Base-by-base conservation (phyloP, 2,888 invertebrate genomes). In the Chrysomela aeneicollis region DNA sequence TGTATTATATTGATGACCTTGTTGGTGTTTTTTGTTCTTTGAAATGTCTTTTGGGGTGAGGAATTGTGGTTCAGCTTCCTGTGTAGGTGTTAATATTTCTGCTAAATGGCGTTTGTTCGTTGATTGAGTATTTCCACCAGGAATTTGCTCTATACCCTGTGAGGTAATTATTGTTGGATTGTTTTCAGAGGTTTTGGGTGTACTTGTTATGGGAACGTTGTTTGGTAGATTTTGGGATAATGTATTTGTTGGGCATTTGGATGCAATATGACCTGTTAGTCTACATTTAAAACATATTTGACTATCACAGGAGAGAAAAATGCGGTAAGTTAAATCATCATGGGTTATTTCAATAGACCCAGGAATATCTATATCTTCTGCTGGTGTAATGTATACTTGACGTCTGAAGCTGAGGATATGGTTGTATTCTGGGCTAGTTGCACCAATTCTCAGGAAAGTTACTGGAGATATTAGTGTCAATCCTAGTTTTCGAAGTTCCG, bases 321-420 rank as follows among this genome's bases (percentile, higher is more conserved):
- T 64, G 17, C 67, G 50, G 32, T 72, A 66, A 35, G 57, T 59
- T 1, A 53, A 69, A 12, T 67, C 58, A 19, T 70, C 68, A 19
- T 66, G 49, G 0, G 30, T 53, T 17, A 73, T 54, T 52, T 66
- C 37, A 47, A 60, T 18, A 3, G 68, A 67, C 26, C 61, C 57
- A n/a, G 60, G 57, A 6, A 62, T 22, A 26, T 61, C 17, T 32
- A 18, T 10, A 17, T 55, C 35, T 32, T 60, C 55, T 54, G 61
- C 58, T n/a, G 61, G 58, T 35, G 62, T 42, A 8, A 71, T 64
- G 26, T 63, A 73, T 0, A 70, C 63, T 63, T 75, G 72, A 50
- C 72, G 61, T 57, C 70, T 58, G 51, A 74, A 73, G 51, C 75
- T 76, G 6, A 71, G 52, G 26, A 75, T 67, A 58, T 75, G 74